Percentiles rank a stretch among this genome's conserved stretches.
phyloP scores from a whole-genome alignment of 35 echinoderm and acorn worm genomes.

The Lytechinus pictus region DNA sequence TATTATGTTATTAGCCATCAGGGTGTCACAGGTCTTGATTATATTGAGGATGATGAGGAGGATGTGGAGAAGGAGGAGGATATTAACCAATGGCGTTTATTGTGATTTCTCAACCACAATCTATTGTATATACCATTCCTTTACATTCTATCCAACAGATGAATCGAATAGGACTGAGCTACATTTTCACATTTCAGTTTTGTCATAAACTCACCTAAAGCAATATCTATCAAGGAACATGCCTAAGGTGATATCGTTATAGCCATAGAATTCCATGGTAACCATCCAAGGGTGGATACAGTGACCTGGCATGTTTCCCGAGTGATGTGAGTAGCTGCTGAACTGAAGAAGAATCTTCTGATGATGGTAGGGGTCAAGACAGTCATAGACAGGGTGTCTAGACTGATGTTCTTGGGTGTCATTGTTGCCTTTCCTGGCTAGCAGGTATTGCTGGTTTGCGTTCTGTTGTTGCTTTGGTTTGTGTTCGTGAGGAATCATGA shows the following conservation, averaged over 20 bases:
- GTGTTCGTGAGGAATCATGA: neutral
- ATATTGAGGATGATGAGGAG: no score
- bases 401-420: neutral
- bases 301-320: constrained; percentile 78
- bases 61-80: no score
- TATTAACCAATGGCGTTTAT: no score
- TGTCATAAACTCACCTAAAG: constrained; percentile 75
- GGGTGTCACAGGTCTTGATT: constrained; percentile 59
- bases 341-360: constrained; percentile 84
- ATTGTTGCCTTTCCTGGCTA: neutral
- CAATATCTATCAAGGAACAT: constrained; percentile 94
- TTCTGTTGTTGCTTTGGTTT: constrained; percentile 5
- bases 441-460: neutral
- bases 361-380: constrained; percentile 81
- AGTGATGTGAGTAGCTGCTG: constrained; percentile 80
- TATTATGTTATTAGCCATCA: constrained; percentile 79
- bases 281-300: constrained; percentile 87
- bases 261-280: constrained; percentile 88
- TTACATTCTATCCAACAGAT: no score
- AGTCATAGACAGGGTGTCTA: constrained; percentile 56
- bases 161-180: no score
- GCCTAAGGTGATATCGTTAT: constrained; percentile 92
- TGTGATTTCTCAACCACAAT: no score
- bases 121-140: no score
- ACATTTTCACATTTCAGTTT: no score